Evolutionary conservation across 2,888 invertebrate species (phyloP), one percentile per base, ranked within the genome.

Genomic region (Pelosia muscerda): DNA sequence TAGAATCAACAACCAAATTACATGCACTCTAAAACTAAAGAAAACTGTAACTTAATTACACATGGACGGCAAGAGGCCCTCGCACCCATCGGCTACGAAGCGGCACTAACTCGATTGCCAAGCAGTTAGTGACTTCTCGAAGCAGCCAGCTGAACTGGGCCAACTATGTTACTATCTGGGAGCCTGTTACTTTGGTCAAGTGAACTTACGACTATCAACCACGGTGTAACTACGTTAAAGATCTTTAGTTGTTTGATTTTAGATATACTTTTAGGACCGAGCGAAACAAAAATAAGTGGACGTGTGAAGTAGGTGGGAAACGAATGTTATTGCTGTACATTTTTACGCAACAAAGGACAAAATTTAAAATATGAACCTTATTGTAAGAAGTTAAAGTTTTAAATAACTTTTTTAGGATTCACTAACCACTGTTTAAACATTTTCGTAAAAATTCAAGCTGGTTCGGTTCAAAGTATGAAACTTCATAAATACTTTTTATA

Each of bases 131-230:
- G 59, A 65, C 53, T 64, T 68, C 57, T 62, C 57, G 55, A 72
- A 72, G 64, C 55, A 22, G 61, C 11, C 65, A 65, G 61, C 56
- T 56, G 49, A 68, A 72, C 57, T 66, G 26, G 61, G 61, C 38
- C 61, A 72, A 66, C 64, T 19, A 57, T 63, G 63, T 69, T 69
- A 69, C 69, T 62, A 63, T 66, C 63, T 55, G 42, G 56, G 62
- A 65, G 59, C 54, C 23, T 65, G 22, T 13, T 49, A 38, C 15
- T 23, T 13, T 54, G 42, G 31, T 15, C 54, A 54, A 61, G 42
- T 26, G 60, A 19, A 60, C 34, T 13, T 25, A 26, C 25, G 3
- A n/a, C 9, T 26, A 23, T 22, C 19, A 25, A 49, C 23, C 19
- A 49, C 9, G 8, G 19, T 1, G 23, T 22, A 65, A 22, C 6